A percentile compares a stretch with the other conserved stretches of the same genome.
Conservation (phyloP, 2,113 vertebrate species). For the Aphelocoma coerulescens region DNA sequence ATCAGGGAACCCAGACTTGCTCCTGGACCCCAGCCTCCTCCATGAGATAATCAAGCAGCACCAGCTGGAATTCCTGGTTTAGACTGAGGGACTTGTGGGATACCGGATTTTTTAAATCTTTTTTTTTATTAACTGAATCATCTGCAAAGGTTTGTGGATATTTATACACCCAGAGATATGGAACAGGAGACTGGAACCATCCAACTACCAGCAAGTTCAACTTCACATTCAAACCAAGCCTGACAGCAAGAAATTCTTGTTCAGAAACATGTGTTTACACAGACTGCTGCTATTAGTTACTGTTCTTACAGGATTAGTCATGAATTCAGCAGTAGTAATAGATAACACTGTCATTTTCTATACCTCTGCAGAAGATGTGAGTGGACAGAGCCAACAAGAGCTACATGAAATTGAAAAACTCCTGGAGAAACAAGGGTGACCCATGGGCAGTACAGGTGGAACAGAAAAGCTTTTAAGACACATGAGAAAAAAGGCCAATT, state of each 20-base stretch:
- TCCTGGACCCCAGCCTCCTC: not conserved
- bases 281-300: not conserved
- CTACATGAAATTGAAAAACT: not conserved
- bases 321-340: not conserved
- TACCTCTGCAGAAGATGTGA: not conserved
- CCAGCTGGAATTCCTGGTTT: not conserved
- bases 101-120: not conserved
- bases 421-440: not conserved
- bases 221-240: not conserved
- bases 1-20: not conserved
- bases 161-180: not conserved
- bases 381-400: not conserved
- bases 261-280: not conserved
- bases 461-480: not conserved
- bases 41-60: not conserved
- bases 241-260: not conserved
- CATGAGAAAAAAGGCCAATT: not conserved
- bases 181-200: not conserved
- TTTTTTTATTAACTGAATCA: not conserved
- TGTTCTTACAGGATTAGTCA: not conserved
- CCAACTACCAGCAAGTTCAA: not conserved
- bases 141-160: not conserved
- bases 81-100: not conserved
- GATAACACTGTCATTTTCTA: not conserved
- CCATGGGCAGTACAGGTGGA: not conserved